Evolutionary conservation across 2,797 vertebrate genomes (phyloP).

Genomic region (Pangasius mekongensis): DNA sequence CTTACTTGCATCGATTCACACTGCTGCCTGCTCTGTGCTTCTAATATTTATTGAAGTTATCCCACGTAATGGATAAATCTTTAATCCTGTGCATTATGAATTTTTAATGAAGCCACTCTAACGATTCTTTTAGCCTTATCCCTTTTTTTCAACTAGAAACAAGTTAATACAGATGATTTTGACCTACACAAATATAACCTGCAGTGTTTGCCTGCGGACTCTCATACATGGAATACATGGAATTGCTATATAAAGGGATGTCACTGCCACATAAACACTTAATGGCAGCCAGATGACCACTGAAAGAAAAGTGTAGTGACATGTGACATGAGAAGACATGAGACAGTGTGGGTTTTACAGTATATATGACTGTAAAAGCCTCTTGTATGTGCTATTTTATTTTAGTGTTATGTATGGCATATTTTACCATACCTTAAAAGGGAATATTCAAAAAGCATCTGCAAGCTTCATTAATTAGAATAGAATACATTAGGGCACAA

Average conservation of each 20-base stretch:
- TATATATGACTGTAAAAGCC: not conserved
- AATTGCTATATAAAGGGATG: slow-evolving; percentile 33
- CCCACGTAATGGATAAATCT: slow-evolving; percentile 43
- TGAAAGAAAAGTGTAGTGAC: not conserved
- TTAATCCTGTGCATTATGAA: slow-evolving; percentile 48
- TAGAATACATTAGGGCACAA: not conserved
- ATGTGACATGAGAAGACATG: not conserved
- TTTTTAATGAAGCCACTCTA: slow-evolving; percentile 35
- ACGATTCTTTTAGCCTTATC: slow-evolving; percentile 12
- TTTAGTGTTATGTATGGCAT: not conserved
- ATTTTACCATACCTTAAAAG: not conserved
- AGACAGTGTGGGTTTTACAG: not conserved
- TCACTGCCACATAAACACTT: slow-evolving; percentile 22
- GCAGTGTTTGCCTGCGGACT: slow-evolving; percentile 14
- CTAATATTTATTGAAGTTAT: slow-evolving; percentile 42
- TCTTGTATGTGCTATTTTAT: not conserved
- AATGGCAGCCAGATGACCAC: not conserved
- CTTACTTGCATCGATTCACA: slow-evolving; percentile 50
- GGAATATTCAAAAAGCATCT: not conserved
- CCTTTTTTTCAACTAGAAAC: slow-evolving; percentile 10
- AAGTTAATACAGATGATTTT: slow-evolving; percentile 30
- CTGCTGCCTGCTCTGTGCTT: slow-evolving; percentile 13
- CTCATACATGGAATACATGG: slow-evolving; percentile 19
- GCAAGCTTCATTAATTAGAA: not conserved
- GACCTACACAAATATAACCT: slow-evolving; percentile 31